Percentiles rank a stretch among this genome's conserved stretches.
phyloP scores from a whole-genome alignment of 1,140 invertebrate species.

The Pomacea maculata region DNA sequence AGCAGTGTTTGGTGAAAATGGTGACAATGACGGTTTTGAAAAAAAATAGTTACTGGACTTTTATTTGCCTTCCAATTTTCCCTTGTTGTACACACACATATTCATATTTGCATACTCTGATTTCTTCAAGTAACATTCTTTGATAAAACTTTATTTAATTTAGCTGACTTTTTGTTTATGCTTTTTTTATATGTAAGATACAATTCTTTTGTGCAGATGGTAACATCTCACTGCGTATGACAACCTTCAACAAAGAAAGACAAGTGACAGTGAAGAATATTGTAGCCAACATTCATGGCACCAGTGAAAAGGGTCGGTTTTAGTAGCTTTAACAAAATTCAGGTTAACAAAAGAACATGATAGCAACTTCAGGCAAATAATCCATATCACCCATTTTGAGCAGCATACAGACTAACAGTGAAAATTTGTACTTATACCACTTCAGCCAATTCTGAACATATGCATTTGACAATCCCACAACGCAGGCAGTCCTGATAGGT shows the following conservation, averaged over 20 bases:
- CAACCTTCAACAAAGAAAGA: slow-evolving; percentile 24
- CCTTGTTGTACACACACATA: neutral
- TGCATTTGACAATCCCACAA: too few species aligned
- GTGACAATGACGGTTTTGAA: too few species aligned
- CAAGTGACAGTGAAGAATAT: slow-evolving; percentile 21
- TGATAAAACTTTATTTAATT: neutral
- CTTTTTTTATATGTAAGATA: neutral
- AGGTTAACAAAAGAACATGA: too few species aligned
- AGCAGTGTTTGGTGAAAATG: too few species aligned
- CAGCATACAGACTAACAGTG: neutral
- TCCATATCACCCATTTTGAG: neutral
- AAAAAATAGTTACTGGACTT: slow-evolving; percentile 4
- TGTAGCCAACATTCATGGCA: slow-evolving; percentile 26
- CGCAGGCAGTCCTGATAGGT: too few species aligned
- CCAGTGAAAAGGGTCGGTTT: slow-evolving; percentile 26
- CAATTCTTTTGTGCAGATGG: neutral
- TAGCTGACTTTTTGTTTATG: neutral
- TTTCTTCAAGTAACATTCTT: neutral
- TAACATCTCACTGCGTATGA: slow-evolving; percentile 13
- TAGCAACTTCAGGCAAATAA: neutral
- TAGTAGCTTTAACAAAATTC: neutral
- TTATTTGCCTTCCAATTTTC: neutral
- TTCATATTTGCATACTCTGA: neutral
- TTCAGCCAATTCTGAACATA: too few species aligned
- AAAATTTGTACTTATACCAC: neutral